These are phyloP conservation scores for Nemoura dubitans DNA, from an alignment of 2,888 invertebrate species.

Conservation along the genomic window DNA sequence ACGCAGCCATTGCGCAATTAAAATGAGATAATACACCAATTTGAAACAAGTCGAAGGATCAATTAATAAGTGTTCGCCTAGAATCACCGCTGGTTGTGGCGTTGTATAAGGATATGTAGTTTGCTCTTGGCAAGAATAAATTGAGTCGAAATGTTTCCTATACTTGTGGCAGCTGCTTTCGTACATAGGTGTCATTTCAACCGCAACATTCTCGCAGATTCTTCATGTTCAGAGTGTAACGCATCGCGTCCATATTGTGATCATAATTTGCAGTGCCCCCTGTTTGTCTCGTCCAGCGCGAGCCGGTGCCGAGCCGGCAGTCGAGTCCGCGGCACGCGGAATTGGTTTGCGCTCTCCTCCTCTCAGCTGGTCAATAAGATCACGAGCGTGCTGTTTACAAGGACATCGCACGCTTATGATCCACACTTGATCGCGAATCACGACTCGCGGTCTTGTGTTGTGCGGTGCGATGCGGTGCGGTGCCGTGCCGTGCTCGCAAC, in stretches of 20 bases:
- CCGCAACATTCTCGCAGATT: neutral
- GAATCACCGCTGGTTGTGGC: neutral
- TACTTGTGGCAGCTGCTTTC: neutral
- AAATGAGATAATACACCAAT: neutral
- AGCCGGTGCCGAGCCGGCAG: neutral
- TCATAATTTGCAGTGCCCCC: neutral
- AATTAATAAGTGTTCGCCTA: neutral
- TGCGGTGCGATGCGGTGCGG: too few species aligned
- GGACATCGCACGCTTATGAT: neutral
- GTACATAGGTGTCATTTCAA: neutral
- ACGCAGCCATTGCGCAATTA: neutral
- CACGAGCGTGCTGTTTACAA: neutral
- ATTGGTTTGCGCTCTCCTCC: neutral
- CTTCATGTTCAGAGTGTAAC: neutral
- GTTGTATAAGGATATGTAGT: neutral
- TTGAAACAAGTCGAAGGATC: neutral
- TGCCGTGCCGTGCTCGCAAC: neutral
- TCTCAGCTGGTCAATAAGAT: neutral
- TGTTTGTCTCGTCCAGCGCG: neutral
- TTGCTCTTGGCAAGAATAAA: neutral
- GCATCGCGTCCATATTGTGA: neutral
- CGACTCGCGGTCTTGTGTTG: too few species aligned
- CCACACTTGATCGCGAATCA: slow-evolving; percentile 7
- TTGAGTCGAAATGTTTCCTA: neutral
- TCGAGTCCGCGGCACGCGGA: neutral